Evolutionary conservation across 2,888 invertebrate species (phyloP), one percentile per base, ranked within the genome.

Genomic region (Diaperis boleti): DNA sequence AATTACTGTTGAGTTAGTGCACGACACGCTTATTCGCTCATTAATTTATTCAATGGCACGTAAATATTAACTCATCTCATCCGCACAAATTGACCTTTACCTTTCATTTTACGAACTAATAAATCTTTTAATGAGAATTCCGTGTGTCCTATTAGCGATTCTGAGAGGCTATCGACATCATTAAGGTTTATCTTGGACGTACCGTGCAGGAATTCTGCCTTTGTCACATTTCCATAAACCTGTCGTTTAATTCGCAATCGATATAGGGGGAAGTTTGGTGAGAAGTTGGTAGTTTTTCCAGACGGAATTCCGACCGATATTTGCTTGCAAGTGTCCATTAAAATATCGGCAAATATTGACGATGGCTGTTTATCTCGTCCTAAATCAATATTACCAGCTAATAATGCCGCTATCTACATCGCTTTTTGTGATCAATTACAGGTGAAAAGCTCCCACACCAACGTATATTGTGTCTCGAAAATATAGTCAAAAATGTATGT

Each of bases 361-460:
- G n/a, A 11, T 6, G 17, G 6, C 20, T 29, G 56, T 55, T 61
- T 62, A 62, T 62, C 55, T 55, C 56, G 29, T 5, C 49, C 55
- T 49, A 14, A 49, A 47, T 56, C 55, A 62, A 61, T 55, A 61
- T 60, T 44, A 60, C 33, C 39, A 60, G 60, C 52, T 60, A 52
- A 61, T 61, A 54, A 55, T 29, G 54, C 47, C 61, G 54, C 59
- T 59, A 59, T 59, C 59, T 45, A 26, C 20, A 47, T 13, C 37
- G 47, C 47, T 47, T 47, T 60, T 60, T 44, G 42, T 22, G 37
- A 29, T 49, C 49, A 59, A 49, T 59, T 41, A 17, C 61, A 55
- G 54, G 55, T 61, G 55, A 55, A 61, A 45, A 55, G 54, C 39
- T 61, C 54, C 37, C 54, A 61, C 44, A 44, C 26, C 41, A 45